Evolutionary conservation across 37 sponge, comb jelly and placozoan species (phyloP).

Genomic region (Hormiphora californensis): DNA sequence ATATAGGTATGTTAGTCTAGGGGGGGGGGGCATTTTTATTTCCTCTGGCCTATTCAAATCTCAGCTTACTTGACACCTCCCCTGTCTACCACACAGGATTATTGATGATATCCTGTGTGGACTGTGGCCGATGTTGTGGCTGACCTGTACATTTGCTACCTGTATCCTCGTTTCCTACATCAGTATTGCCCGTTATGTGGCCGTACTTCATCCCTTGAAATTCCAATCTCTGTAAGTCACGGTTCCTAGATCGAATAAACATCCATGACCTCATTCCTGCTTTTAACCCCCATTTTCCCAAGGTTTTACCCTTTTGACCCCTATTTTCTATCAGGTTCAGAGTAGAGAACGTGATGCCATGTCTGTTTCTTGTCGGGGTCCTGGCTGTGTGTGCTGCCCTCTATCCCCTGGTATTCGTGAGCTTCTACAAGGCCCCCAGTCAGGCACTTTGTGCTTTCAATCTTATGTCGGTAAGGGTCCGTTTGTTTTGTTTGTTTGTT

Average conservation of each 20-base stretch:
- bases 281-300: too few relatives aligned
- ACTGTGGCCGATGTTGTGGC: constrained; percentile 20
- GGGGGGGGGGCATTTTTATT: too few relatives aligned
- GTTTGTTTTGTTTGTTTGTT: too few relatives aligned
- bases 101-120: neutral
- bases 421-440: neutral
- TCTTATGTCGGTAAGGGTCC: neutral
- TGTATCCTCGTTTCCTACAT: neutral
- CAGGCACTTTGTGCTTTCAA: neutral
- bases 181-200: neutral
- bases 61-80: too few relatives aligned
- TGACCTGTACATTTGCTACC: neutral
- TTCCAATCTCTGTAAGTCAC: constrained; percentile 8
- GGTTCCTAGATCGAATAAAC: too few relatives aligned
- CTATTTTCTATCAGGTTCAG: neutral
- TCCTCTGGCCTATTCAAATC: too few relatives aligned
- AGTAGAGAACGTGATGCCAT: neutral
- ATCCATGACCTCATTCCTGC: too few relatives aligned
- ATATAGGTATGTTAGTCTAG: too few relatives aligned
- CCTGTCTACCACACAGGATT: too few relatives aligned
- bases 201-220: neutral
- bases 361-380: neutral
- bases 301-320: too few relatives aligned
- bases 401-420: neutral
- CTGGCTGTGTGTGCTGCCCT: neutral